Evolutionary conservation across 2,888 invertebrate species (phyloP), one percentile per base, ranked within the genome.

Genomic region (Ophraella communa): DNA sequence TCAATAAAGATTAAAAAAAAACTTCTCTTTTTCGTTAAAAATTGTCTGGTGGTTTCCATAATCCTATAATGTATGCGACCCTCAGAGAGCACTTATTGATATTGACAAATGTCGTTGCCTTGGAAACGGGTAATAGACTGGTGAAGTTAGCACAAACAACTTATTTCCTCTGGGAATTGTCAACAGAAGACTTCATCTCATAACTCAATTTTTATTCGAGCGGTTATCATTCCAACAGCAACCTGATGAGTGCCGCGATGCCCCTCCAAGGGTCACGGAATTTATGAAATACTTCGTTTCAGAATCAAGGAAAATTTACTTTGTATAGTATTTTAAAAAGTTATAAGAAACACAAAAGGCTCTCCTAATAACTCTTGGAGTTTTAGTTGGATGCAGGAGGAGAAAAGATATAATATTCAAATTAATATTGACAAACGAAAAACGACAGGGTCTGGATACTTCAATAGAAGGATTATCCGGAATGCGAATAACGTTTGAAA

Each of bases 121-220:
- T 75, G 74, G 73, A 74, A 72, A 71, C 74, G 73, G 67, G 76
- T 78, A 79, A 78, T 79, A 76, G 79, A 77, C 76, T 76, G 77
- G 73, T 73, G 75, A 78, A 79, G 78, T 79, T 80, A 78, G 79
- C 78, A 78, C 80, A 82, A 82, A 81, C 80, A 80, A 80, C 78
- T 81, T 81, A 81, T 81, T 81, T 81, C 81, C 81, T 78, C 78
- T 68, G 81, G 81, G 81, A 79, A 80, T 81, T 81, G 79, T 80
- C 80, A 79, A 79, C 80, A 78, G 80, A 79, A 79, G 79, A 78
- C 80, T 79, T 79, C 78, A 78, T 78, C 80, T 80, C 79, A 81
- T 81, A 81, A 81, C 81, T 82, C 80, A 81, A 81, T 81, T 82
- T 80, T 80, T 80, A 77, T 77, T 74, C 74, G 69, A 65, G 66